Percentiles rank a stretch among this genome's conserved stretches.
Conservation (phyloP, 2,113 vertebrate genomes). For the Eurystomus gularis region DNA sequence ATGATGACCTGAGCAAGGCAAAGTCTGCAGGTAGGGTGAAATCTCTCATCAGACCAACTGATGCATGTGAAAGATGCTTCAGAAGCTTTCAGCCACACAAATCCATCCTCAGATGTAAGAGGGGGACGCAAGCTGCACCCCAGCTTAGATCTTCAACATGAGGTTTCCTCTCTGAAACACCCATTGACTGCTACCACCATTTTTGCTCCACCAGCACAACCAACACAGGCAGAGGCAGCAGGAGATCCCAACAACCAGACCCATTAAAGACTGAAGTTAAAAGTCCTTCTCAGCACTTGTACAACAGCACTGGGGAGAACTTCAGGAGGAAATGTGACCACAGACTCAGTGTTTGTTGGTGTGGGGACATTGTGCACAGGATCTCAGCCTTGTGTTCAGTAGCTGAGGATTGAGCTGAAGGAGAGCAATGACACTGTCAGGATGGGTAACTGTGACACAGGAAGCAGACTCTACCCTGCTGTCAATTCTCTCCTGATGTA, state of each 20-base stretch:
- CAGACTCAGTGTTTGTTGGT: background rate
- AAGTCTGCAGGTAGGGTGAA: background rate
- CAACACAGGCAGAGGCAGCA: background rate
- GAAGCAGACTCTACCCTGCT: background rate
- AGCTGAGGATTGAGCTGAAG: background rate
- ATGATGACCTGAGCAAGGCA: background rate
- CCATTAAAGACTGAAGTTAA: background rate
- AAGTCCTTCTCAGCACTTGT: background rate
- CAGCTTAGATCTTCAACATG: background rate
- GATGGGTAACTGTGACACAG: background rate
- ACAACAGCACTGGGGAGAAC: background rate
- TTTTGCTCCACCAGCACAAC: background rate
- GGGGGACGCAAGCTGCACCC: background rate
- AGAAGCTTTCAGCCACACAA: background rate
- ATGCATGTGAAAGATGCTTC: background rate
- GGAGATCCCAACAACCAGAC: background rate
- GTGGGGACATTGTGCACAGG: fast-evolving
- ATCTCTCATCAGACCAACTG: background rate
- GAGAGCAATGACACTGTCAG: background rate
- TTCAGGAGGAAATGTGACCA: background rate
- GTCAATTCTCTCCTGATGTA: background rate
- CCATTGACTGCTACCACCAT: background rate
- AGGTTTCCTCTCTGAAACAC: background rate
- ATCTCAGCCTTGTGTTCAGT: background rate
- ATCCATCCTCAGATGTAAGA: background rate